A percentile compares a stretch with the other conserved stretches of the same genome.
These are phyloP conservation scores for Baryphthengus martii DNA, from an alignment of 2,113 vertebrate species.

Conservation along the genomic window DNA sequence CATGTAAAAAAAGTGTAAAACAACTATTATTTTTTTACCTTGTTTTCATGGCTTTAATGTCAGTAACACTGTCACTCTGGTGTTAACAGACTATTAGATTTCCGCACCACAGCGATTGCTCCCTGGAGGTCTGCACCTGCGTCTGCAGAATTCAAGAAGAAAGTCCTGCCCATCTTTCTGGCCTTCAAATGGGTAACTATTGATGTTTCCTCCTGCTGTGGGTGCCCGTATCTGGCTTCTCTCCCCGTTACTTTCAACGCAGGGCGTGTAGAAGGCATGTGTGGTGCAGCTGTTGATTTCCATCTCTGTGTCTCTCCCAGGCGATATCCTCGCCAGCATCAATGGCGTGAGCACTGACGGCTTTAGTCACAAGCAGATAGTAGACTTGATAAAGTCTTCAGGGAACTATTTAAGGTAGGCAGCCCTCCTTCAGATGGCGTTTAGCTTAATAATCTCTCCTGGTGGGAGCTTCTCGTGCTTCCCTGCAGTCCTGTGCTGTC, in stretches of 20 bases:
- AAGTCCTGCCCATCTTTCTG: slow-evolving; percentile 84
- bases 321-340: slow-evolving; percentile 86
- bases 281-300: background rate
- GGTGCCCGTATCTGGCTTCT: background rate
- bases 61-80: background rate
- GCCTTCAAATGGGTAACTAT: slow-evolving; percentile 84
- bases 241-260: background rate
- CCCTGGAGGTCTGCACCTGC: slow-evolving; percentile 80
- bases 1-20: background rate
- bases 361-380: slow-evolving; percentile 80
- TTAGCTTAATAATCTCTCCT: fast-evolving
- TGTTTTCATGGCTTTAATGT: background rate
- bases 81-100: slow-evolving; percentile 80
- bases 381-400: slow-evolving; percentile 84
- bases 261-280: background rate
- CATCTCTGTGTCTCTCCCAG: slow-evolving; percentile 57
- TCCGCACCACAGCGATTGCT: slow-evolving; percentile 66
- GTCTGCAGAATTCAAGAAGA: slow-evolving; percentile 83
- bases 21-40: background rate
- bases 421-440: fast-evolving
- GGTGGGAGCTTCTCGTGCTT: fast-evolving
- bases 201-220: background rate
- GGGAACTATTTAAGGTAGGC: slow-evolving; percentile 85
- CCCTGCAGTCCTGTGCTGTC: background rate
- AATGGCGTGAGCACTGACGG: slow-evolving; percentile 84